phyloP scores from a whole-genome alignment of 2,888 invertebrate genomes.

The Agrilus cyanescens region DNA sequence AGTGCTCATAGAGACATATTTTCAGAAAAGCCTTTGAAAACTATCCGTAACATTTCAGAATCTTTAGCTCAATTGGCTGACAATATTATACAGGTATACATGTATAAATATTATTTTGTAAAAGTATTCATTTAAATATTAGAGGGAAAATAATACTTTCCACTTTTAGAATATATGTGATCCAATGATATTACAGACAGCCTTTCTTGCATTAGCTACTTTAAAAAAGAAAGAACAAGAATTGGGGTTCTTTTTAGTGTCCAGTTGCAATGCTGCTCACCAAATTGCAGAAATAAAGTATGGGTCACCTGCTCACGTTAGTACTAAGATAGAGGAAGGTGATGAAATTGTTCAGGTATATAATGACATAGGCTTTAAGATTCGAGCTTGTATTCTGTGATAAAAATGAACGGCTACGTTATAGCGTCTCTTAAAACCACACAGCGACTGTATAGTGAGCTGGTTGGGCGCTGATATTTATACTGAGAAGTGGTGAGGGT shows the following conservation, averaged over 20 bases:
- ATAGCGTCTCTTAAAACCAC: too few relatives aligned
- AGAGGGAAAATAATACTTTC: background rate
- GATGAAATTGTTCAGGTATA: conserved; percentile 91
- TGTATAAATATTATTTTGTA: conserved; percentile 1
- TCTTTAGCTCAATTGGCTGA: conserved; percentile 70
- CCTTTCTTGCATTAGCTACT: conserved; percentile 77
- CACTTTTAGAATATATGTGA: conserved; percentile 61
- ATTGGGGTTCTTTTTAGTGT: conserved; percentile 80
- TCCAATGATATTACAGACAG: conserved; percentile 84
- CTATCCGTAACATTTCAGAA: conserved; percentile 59
- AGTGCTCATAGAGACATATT: conserved; percentile 85
- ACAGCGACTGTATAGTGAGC: too few relatives aligned
- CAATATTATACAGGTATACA: conserved; percentile 66
- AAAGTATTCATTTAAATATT: conserved; percentile 1
- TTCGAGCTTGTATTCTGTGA: too few relatives aligned
- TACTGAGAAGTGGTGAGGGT: too few relatives aligned
- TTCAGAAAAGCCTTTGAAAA: conserved; percentile 73
- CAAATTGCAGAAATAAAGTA: conserved; percentile 84
- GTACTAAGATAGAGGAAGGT: conserved; percentile 86
- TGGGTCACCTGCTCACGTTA: conserved; percentile 84
- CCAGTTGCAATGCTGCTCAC: conserved; percentile 67
- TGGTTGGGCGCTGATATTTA: too few relatives aligned
- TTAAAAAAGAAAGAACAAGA: conserved; percentile 80
- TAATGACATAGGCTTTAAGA: too few relatives aligned
- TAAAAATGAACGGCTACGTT: too few relatives aligned